Evolutionary conservation across 2,888 invertebrate species (phyloP).

Genomic region (Phrixothrix hirtus): DNA sequence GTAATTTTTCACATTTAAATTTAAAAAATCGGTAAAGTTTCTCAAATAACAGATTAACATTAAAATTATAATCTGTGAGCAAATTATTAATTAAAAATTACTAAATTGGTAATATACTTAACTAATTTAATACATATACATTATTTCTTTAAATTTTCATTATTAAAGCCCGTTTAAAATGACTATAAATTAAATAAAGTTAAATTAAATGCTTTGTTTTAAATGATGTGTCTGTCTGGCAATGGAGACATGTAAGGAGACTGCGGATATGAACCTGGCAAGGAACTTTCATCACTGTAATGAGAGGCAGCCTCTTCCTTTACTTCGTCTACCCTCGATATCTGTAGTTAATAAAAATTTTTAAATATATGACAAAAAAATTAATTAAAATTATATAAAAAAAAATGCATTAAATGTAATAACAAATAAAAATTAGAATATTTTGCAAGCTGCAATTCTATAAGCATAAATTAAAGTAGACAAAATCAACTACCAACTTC

Average conservation of each 20-base stretch:
- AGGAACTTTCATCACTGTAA: constrained; percentile 60
- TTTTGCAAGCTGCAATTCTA: constrained; percentile 15
- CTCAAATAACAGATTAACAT: no score
- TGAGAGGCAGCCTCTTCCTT: constrained; percentile 69
- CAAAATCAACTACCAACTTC: constrained; percentile 34
- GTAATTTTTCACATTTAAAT: no score
- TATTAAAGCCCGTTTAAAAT: no score
- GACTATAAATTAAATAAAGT: no score
- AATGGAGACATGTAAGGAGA: constrained; percentile 36
- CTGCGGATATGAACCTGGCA: constrained; percentile 34
- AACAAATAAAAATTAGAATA: neutral
- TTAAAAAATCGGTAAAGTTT: no score
- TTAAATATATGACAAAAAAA: neutral
- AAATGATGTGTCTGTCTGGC: constrained; percentile 18
- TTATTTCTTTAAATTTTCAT: no score
- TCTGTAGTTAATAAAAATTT: constrained; percentile 49
- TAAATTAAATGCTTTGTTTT: no score
- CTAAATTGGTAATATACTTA: no score
- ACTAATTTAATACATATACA: no score
- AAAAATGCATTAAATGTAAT: constrained; percentile 4
- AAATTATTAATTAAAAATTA: no score
- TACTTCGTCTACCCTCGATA: constrained; percentile 64
- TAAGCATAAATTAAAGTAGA: constrained; percentile 29
- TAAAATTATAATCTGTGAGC: no score
- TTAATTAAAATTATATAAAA: neutral